Evolutionary conservation across 2,113 vertebrate species (phyloP), one percentile per base, ranked within the genome.

Genomic region (Corythoichthys intestinalis): DNA sequence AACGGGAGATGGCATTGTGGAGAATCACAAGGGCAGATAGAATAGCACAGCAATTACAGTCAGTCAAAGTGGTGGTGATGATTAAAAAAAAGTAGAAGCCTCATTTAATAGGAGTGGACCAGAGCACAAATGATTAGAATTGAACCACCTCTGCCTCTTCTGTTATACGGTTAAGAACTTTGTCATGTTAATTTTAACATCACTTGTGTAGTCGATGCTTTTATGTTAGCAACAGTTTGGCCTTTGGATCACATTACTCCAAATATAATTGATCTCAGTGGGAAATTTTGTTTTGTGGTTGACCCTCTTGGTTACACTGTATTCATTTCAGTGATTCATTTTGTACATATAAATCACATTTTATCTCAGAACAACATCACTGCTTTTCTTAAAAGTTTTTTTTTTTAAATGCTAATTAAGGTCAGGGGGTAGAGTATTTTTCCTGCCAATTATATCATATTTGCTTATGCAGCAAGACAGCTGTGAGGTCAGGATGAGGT

Each of bases 391-490:
- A 44, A 44, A 63, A 28, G 20, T 28, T 28, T 63, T 20, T 20
- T 46, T n/a, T 44, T n/a, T 60, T 20, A 44, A 44, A 63, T 47
- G 41, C n/a, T 28, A 63, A 63, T 46, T 11, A 46, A n/a, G 44
- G 60, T 63, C 60, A 63, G 41, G 44, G 60, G 39, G n/a, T 17
- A 63, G 41, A 11, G 4, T 41, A 62, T 62, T 44, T 10, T 11
- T 8, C 46, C 41, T 41, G 41, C 41, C 60, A 46, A 63, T 63
- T 63, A 46, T 44, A 10, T 63, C 41, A 47, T 63, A 63, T 28
- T 63, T 46, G 60, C 60, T 63, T 20, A 46, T 20, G 41, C n/a
- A 46, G 39, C 60, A 63, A 12, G 44, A 47, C 61, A 47, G 41
- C 61, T 63, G 12, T 10, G 6, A 44, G 61, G 41, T 34, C 44